Evolutionary conservation across 2,797 vertebrate genomes (phyloP), one percentile per base, ranked within the genome.

Genomic region (Melanotaenia trifasciata): DNA sequence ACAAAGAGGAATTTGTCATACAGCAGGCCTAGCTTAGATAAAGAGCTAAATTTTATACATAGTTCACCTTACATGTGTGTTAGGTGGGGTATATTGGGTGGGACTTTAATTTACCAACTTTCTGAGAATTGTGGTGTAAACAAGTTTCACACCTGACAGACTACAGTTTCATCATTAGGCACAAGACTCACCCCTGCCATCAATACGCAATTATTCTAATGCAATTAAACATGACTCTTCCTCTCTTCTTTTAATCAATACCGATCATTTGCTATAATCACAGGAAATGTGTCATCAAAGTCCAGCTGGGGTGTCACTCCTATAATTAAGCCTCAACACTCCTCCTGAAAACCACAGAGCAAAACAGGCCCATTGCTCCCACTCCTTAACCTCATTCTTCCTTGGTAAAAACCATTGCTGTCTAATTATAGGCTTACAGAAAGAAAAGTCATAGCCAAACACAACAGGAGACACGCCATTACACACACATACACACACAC

Each of bases 151-250:
- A 78, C 69, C 78, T 83, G 85, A 74, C 83, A 62, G 43, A 14
- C 76, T 61, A 53, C 63, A 58, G 77, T 58, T 70, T 81, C 76
- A 58, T 83, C 78, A 58, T 51, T 76, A 30, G 63, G 24, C 72
- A 70, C 63, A 22, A 58, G 53, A 6, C 70, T 84, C 82, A 79
- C 73, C 78, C 81, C 62, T 16, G 57, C 70, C 80, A 70, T 90
- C 90, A 87, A 91, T 91, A 92, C 51, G 67, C 81, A 90, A 91
- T 92, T 92, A 92, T 89, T 90, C 79, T 84, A 88, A 90, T 87
- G 84, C 89, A 92, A 92, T 93, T 92, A 89, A 89, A 91, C 90
- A 86, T 76, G 79, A 81, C 86, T 87, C 76, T 74, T 77, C 81
- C 66, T 66, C 78, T 70, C 64, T 71, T 74, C 80, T 72, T 61